A percentile compares a stretch with the other conserved stretches of the same genome.
These are phyloP conservation scores for Ichneumoninae sp. DNA, from an alignment of 2,888 invertebrate genomes.

Conservation along the genomic window DNA sequence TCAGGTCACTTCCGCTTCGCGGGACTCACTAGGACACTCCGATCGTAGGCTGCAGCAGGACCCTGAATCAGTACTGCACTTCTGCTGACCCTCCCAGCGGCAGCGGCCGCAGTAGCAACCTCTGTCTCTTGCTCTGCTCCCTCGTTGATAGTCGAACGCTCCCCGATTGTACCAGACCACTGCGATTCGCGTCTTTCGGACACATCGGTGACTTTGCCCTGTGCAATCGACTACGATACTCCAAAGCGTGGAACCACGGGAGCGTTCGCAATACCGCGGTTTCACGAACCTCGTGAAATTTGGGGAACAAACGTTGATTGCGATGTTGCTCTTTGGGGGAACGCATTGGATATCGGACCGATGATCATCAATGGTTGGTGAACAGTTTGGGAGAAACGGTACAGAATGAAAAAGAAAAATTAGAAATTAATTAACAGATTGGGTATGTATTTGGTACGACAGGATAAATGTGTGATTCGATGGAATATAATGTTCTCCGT, in stretches of 20 bases:
- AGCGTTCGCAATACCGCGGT: conserved; percentile 22
- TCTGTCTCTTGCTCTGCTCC: not conserved
- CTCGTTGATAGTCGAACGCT: conserved; percentile 36
- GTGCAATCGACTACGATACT: not conserved
- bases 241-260: conserved; percentile 19
- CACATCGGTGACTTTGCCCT: not conserved
- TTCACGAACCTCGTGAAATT: not conserved
- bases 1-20: conserved; percentile 73
- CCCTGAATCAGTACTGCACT: conserved; percentile 49
- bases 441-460: not conserved
- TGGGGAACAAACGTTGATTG: not conserved
- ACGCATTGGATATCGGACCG: not conserved
- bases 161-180: conserved; percentile 35
- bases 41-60: conserved; percentile 50
- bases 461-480: not conserved
- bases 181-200: conserved; percentile 26
- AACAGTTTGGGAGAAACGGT: not conserved
- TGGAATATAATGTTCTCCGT: not conserved
- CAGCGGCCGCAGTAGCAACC: not conserved
- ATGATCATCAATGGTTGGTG: not conserved
- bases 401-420: not conserved
- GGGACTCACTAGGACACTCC: conserved; percentile 72
- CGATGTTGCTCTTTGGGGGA: not conserved
- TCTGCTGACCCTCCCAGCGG: conserved; percentile 24
- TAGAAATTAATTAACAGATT: not conserved